Percentiles rank a stretch among this genome's conserved stretches.
These are phyloP conservation scores for Anoplolepis gracilipes DNA, from an alignment of 1,140 invertebrate genomes.

Conservation along the genomic window DNA sequence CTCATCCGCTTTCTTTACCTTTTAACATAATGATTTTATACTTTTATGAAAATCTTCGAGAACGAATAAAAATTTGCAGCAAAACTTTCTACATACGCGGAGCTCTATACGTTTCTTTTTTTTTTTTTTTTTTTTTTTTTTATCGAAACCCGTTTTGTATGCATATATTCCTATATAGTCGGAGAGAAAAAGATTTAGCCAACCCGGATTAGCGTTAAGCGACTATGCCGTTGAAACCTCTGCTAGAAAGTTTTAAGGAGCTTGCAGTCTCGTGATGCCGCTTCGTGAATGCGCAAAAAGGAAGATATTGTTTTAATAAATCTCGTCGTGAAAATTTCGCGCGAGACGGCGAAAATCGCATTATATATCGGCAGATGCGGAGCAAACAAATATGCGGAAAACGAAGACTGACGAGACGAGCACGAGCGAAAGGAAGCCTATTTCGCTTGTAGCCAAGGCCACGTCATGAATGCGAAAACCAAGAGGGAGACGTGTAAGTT, in stretches of 20 bases:
- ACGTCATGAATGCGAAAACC: conserved; percentile 69
- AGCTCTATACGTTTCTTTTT: too few species aligned
- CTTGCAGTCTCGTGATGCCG: background rate
- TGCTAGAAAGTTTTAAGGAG: conserved; percentile 39
- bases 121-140: too few species aligned
- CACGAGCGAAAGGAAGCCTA: conserved; percentile 32
- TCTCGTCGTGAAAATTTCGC: background rate
- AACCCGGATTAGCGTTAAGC: conserved; percentile 24
- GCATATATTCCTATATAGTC: background rate
- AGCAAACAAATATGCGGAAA: conserved; percentile 9
- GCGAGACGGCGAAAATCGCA: conserved; percentile 37
- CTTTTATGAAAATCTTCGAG: background rate
- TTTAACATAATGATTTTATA: background rate
- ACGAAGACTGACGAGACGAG: conserved; percentile 28
- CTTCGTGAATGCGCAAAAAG: background rate
- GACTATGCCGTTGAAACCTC: background rate
- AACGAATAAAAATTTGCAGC: background rate
- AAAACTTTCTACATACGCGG: background rate
- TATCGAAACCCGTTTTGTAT: background rate
- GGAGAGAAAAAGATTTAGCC: conserved; percentile 6
- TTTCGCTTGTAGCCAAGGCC: conserved; percentile 49
- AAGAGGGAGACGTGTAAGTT: conserved; percentile 57
- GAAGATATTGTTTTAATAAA: conserved; percentile 35
- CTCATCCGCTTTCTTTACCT: conserved; percentile 39
- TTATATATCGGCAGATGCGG: conserved; percentile 3